Evolutionary conservation across 2,888 invertebrate genomes (phyloP), one percentile per base, ranked within the genome.

Genomic region (Agriopis aurantiaria): DNA sequence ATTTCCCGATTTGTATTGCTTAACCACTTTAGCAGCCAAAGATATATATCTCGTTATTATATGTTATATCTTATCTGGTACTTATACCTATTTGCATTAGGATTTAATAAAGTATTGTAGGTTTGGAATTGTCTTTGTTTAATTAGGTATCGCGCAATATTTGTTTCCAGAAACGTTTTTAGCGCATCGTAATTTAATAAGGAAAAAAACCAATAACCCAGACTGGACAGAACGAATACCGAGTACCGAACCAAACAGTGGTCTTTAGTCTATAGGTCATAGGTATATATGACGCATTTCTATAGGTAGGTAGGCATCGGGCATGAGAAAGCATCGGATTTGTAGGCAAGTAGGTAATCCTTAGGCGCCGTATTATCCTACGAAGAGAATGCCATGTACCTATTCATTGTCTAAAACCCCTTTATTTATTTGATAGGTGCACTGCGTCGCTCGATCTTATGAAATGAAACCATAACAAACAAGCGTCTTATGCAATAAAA

Each of bases 1-100:
- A 64, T 76, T 76, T 77, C 73, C 76, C 76, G 75, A 75, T 75
- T 72, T 59, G 65, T 72, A 70, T 51, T 59, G 9, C 70, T 66
- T 57, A 48, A 58, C 58, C 52, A 62, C 64, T 53, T 60, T 61
- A 58, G 61, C 65, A 62, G 62, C 11, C 63, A 58, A 72, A 70
- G 51, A 61, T 61, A 60, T 61, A 60, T 51, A 61, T 56, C 40
- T 52, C 14, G 56, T 17, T 17, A 41, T 33, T 58, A 63, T 45
- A 5, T 40, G 3, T 41, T 40, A 8, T 63, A 68, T 68, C 65
- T 68, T 63, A 68, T 49, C 68, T 55, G 53, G 62, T 68, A 58
- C 40, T 6, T 60, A 60, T 7, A 48, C 41, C n/a, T 68, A 43
- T 68, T 62, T 68, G 57, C 45, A 51, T 49, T 61, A 45, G 23